These are phyloP conservation scores for Deroptyus accipitrinus DNA, from an alignment of 2,113 vertebrate species.

Conservation along the genomic window DNA sequence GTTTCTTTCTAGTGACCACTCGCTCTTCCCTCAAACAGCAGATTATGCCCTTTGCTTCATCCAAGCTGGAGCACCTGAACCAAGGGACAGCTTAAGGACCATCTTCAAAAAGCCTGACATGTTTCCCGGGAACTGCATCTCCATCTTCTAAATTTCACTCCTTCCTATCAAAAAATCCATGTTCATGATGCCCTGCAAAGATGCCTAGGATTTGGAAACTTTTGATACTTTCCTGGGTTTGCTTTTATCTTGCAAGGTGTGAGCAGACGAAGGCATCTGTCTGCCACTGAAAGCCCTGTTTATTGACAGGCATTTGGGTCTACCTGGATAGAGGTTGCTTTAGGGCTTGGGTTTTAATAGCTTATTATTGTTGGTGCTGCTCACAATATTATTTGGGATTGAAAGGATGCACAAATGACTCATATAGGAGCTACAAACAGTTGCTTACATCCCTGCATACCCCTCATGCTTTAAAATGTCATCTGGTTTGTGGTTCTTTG, in stretches of 20 bases:
- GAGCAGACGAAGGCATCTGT: not conserved
- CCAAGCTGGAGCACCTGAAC: not conserved
- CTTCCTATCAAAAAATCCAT: not conserved
- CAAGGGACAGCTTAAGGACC: not conserved
- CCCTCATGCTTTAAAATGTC: not conserved
- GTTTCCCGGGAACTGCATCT: not conserved
- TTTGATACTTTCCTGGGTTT: not conserved
- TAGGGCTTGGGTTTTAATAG: not conserved
- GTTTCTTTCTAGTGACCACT: not conserved
- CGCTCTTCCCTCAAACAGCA: not conserved
- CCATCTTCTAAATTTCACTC: not conserved
- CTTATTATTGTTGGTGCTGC: not conserved
- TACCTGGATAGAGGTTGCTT: not conserved
- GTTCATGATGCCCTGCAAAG: not conserved
- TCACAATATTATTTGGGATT: not conserved
- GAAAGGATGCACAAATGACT: constrained; percentile 1
- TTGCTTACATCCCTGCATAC: not conserved
- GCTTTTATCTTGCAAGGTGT: not conserved
- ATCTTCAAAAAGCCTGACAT: not conserved
- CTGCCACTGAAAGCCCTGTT: not conserved
- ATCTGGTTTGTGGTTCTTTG: not conserved
- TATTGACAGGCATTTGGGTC: not conserved
- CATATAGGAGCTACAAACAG: not conserved
- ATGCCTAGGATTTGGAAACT: not conserved
- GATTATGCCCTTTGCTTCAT: not conserved